A percentile compares a stretch with the other conserved stretches of the same genome.
Evolutionary conservation across 1,140 invertebrate genomes (phyloP).

Genomic region (Diorhabda sublineata): DNA sequence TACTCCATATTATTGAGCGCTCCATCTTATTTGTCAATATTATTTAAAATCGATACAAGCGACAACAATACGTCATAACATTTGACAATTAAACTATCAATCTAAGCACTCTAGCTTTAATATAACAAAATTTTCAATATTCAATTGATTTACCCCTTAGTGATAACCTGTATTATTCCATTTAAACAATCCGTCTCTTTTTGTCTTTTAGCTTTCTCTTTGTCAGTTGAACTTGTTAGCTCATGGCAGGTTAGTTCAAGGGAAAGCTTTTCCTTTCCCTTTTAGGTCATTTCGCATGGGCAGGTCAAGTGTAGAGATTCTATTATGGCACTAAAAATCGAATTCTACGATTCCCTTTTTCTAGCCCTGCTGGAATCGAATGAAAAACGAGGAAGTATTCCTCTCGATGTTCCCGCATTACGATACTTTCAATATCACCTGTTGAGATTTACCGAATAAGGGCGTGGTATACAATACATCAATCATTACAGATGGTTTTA

Average conservation of each 20-base stretch:
- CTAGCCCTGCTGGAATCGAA: not conserved
- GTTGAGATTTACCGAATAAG: too few relatives aligned
- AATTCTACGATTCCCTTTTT: not conserved
- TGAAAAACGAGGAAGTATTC: not conserved
- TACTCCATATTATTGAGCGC: too few relatives aligned
- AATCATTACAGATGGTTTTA: too few relatives aligned
- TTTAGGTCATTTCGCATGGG: not conserved
- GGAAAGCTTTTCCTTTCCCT: constrained; percentile 1
- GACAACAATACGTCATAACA: too few relatives aligned
- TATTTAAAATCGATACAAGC: too few relatives aligned
- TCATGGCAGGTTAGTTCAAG: not conserved
- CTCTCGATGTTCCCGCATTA: not conserved
- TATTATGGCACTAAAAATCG: not conserved
- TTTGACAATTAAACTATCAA: too few relatives aligned
- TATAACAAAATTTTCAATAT: too few relatives aligned
- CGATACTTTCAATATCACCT: not conserved
- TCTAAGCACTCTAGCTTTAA: too few relatives aligned
- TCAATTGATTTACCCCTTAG: too few relatives aligned
- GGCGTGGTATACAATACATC: too few relatives aligned
- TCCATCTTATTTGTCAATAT: too few relatives aligned
- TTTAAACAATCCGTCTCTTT: not conserved
- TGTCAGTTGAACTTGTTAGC: not conserved
- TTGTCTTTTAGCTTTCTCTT: not conserved
- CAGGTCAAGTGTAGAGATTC: constrained; percentile 1
- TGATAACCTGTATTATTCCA: too few relatives aligned